A percentile compares a stretch with the other conserved stretches of the same genome.
phyloP scores from a whole-genome alignment of 2,797 vertebrate species.

The Harpagifer antarcticus region DNA sequence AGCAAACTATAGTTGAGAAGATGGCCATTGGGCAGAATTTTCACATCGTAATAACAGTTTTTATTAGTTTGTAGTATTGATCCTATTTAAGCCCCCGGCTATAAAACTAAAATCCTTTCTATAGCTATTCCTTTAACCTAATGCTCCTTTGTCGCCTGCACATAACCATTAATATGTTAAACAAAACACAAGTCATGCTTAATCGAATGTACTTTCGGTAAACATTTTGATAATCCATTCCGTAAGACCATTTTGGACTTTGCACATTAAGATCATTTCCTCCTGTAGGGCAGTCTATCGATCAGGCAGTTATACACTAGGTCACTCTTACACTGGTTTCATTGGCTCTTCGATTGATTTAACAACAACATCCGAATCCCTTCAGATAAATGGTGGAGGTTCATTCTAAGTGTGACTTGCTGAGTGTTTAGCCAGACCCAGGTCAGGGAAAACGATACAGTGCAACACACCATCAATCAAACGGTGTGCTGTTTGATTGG shows the following conservation, averaged over 20 bases:
- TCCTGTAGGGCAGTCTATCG: background rate
- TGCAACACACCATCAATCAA: conserved; percentile 47
- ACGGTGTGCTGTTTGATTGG: conserved; percentile 35
- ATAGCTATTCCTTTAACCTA: background rate
- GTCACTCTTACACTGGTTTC: conserved; percentile 20
- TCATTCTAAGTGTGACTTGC: conserved; percentile 26
- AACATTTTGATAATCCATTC: background rate
- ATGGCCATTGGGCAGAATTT: background rate
- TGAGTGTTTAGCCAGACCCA: conserved; percentile 33
- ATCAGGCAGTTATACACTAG: conserved; percentile 10
- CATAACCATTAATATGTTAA: background rate
- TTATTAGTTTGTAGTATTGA: background rate
- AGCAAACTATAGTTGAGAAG: background rate
- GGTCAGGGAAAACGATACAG: conserved; percentile 26
- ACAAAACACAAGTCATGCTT: background rate
- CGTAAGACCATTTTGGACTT: conserved; percentile 4
- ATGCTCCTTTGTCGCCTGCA: background rate
- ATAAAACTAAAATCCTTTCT: background rate
- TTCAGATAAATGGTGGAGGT: conserved; percentile 14
- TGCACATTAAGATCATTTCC: background rate
- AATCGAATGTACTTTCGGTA: background rate
- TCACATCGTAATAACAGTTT: background rate
- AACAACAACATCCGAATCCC: conserved; percentile 17
- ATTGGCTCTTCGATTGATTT: conserved; percentile 41
- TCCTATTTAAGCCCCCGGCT: background rate